Percentiles rank a stretch among this genome's conserved stretches.
Evolutionary conservation across 2,797 vertebrate genomes (phyloP).

Genomic region (Lacerta agilis): DNA sequence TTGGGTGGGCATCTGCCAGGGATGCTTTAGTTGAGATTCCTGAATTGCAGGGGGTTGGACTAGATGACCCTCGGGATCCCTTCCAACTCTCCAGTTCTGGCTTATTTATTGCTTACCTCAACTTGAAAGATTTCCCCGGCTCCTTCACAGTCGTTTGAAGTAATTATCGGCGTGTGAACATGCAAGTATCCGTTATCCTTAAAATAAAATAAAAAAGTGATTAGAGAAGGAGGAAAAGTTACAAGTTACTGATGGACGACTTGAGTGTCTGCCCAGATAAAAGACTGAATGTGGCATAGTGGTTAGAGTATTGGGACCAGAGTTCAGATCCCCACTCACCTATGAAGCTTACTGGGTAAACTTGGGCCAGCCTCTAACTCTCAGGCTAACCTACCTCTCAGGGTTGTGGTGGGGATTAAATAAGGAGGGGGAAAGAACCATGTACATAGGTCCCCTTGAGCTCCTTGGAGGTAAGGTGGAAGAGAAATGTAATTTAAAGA

Average conservation of each 20-base stretch:
- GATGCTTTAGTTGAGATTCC: too few relatives aligned
- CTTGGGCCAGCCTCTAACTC: not conserved
- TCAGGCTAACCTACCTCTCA: too few relatives aligned
- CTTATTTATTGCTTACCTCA: slow-evolving; percentile 74
- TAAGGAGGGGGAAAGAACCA: not conserved
- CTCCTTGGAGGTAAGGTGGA: not conserved
- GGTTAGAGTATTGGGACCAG: not conserved
- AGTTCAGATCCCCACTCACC: not conserved
- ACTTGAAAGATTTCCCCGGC: slow-evolving; percentile 94
- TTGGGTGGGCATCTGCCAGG: too few relatives aligned
- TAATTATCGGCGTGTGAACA: slow-evolving; percentile 95
- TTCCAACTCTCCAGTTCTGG: too few relatives aligned
- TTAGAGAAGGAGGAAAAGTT: slow-evolving; percentile 24
- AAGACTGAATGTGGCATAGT: not conserved
- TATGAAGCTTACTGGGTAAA: not conserved
- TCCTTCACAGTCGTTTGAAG: slow-evolving; percentile 97
- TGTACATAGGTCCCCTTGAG: not conserved
- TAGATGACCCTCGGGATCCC: too few relatives aligned
- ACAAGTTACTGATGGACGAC: not conserved
- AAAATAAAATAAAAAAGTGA: not conserved
- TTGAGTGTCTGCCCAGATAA: not conserved
- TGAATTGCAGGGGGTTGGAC: too few relatives aligned
- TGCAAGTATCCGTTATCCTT: slow-evolving; percentile 90
- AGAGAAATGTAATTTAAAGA: not conserved
- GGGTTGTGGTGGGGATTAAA: not conserved